Percentiles rank a stretch among this genome's conserved stretches.
Evolutionary conservation across 2,113 vertebrate species (phyloP).

Genomic region (Sebastes schlegelii): DNA sequence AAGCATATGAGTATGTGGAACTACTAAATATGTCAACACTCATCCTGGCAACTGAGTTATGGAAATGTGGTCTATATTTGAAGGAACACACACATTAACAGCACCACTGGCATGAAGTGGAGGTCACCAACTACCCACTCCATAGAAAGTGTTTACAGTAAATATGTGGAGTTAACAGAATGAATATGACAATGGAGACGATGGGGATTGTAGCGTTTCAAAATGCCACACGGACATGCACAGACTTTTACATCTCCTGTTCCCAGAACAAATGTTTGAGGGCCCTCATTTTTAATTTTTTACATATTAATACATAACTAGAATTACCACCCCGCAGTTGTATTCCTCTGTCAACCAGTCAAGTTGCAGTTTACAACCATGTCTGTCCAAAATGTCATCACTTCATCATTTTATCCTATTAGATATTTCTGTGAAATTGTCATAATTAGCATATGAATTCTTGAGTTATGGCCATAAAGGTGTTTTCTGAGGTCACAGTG

Average conservation of each 20-base stretch:
- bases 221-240: constrained; percentile 22
- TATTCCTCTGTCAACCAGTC: too few species aligned
- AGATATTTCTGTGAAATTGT: too few species aligned
- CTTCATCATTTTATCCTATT: too few species aligned
- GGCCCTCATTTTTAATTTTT: neutral
- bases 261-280: neutral
- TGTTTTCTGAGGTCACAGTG: too few species aligned
- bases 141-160: constrained; percentile 22
- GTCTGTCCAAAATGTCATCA: too few species aligned
- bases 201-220: constrained; percentile 23
- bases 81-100: constrained; percentile 26
- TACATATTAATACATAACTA: too few species aligned
- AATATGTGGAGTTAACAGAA: constrained; percentile 16
- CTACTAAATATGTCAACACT: constrained; percentile 11
- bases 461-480: too few species aligned
- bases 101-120: constrained; percentile 29
- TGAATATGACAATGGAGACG: neutral
- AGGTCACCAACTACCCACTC: constrained; percentile 11
- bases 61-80: constrained; percentile 23
- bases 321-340: too few species aligned
- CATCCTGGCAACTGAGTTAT: constrained; percentile 14
- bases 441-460: too few species aligned
- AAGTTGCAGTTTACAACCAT: too few species aligned
- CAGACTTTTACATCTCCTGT: neutral
- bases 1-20: neutral